Evolutionary conservation across 2,113 vertebrate genomes (phyloP).

Genomic region (Bambusicola thoracicus): DNA sequence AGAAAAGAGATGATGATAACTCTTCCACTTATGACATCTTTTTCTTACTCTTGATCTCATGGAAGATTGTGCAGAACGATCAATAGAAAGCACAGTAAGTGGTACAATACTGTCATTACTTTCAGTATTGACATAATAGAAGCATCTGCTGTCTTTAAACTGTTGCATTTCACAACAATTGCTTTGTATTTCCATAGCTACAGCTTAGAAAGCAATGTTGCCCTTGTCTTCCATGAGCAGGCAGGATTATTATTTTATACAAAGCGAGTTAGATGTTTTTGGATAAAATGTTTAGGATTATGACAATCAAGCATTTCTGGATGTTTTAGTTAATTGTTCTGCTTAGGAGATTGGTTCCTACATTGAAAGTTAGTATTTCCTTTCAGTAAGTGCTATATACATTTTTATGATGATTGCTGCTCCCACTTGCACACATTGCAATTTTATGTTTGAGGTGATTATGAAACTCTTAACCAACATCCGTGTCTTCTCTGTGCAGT

Average conservation of each 20-base stretch:
- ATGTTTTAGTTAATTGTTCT: background rate
- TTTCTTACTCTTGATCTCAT: background rate
- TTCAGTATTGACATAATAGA: slow-evolving; percentile 25
- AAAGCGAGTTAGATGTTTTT: background rate
- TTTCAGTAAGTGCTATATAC: background rate
- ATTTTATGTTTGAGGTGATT: background rate
- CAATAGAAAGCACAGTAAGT: slow-evolving; percentile 10
- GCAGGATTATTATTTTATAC: background rate
- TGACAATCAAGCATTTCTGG: background rate
- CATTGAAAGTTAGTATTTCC: background rate
- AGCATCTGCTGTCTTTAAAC: slow-evolving; percentile 19
- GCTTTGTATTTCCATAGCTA: slow-evolving; percentile 14
- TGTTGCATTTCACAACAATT: background rate
- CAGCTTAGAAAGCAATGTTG: background rate
- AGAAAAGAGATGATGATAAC: background rate
- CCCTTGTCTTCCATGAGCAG: background rate
- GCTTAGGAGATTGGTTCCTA: background rate
- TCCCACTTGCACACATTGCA: background rate
- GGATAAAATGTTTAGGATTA: background rate
- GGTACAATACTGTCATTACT: background rate
- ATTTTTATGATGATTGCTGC: rapidly evolving
- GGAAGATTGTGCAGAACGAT: background rate
- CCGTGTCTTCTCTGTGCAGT: background rate
- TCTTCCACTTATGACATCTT: background rate
- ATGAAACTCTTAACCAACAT: background rate